Evolutionary conservation across 1,140 invertebrate genomes (phyloP).

Genomic region (Drosophila asahinai): DNA sequence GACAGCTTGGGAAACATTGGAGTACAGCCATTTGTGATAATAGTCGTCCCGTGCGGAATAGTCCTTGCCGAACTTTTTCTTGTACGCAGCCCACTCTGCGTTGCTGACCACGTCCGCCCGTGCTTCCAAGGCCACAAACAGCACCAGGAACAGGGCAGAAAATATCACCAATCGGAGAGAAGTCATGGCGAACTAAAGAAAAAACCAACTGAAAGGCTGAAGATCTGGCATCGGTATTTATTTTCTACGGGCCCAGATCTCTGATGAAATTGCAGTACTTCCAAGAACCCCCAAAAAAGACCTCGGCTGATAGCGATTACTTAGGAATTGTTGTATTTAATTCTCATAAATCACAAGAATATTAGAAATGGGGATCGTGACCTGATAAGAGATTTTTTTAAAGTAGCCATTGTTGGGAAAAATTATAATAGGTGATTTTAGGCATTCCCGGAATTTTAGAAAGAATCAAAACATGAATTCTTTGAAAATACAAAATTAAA

Average conservation of each 20-base stretch:
- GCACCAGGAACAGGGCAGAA: neutral
- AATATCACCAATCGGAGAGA: neutral
- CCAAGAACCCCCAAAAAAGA: neutral
- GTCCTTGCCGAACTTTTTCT: neutral
- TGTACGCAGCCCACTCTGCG: conserved; percentile 7
- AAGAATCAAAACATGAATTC: too few relatives aligned
- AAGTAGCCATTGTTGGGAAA: too few relatives aligned
- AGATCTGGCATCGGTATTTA: neutral
- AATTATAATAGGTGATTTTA: too few relatives aligned
- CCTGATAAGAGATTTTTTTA: neutral
- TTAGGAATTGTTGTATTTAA: too few relatives aligned
- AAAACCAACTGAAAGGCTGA: neutral
- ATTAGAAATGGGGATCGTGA: neutral
- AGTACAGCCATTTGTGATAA: neutral
- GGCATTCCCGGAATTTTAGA: too few relatives aligned
- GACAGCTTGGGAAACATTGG: neutral
- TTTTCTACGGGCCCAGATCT: neutral
- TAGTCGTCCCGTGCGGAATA: neutral
- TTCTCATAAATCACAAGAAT: too few relatives aligned
- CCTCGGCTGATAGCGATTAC: neutral
- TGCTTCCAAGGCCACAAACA: neutral
- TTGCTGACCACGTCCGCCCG: neutral
- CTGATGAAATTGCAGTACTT: neutral
- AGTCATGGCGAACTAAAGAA: neutral
- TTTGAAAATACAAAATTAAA: neutral